Conservation (phyloP, 2,797 vertebrate genomes). For the Xerus rutilus region DNA sequence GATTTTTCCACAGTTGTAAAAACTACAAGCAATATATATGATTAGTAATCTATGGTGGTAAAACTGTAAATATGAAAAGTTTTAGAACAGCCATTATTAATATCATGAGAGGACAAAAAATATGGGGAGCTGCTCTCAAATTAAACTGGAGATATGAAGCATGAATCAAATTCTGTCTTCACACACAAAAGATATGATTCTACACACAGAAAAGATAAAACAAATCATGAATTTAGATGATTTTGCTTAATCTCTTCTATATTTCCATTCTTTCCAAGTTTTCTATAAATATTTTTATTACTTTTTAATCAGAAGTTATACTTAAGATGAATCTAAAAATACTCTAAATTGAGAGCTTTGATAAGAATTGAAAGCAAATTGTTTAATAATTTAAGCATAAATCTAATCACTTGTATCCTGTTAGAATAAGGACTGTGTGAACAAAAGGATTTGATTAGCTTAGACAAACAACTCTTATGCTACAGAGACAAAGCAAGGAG, state of each 20-base stretch:
- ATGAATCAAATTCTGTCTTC: background rate
- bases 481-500: background rate
- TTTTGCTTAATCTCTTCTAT: background rate
- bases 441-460: slow-evolving; percentile 33
- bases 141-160: slow-evolving; percentile 26
- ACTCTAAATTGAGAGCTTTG: background rate
- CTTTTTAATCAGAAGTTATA: background rate
- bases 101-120: background rate
- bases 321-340: slow-evolving; percentile 55
- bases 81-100: background rate
- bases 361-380: slow-evolving; percentile 7
- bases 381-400: slow-evolving; percentile 47
- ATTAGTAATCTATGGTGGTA: background rate
- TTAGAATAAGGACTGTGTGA: slow-evolving; percentile 25
- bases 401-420: slow-evolving; percentile 2
- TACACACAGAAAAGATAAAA: background rate
- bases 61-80: background rate
- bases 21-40: background rate
- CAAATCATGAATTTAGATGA: background rate
- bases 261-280: slow-evolving; percentile 33
- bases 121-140: background rate
- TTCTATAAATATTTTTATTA: background rate
- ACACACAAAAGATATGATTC: too few species aligned
- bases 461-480: background rate
- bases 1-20: background rate